phyloP scores from a whole-genome alignment of 2,797 vertebrate species.

The Balearica regulorum region DNA sequence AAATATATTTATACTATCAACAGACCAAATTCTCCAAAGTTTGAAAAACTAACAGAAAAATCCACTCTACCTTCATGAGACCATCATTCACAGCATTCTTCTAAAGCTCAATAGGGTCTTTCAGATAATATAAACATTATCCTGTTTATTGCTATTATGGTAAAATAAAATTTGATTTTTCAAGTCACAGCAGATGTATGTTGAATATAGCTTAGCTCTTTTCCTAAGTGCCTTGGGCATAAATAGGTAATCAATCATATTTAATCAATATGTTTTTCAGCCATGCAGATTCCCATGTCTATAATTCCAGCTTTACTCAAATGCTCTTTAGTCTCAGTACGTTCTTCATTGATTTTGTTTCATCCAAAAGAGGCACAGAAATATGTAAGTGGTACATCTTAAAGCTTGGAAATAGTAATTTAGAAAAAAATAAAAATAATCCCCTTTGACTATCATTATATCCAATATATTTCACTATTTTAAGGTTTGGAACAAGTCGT shows the following conservation, averaged over 20 bases:
- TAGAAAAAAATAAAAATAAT: not conserved
- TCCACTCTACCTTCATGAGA: not conserved
- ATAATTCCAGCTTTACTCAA: constrained; percentile 54
- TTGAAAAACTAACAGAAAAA: not conserved
- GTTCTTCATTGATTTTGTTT: constrained; percentile 17
- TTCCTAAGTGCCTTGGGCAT: constrained; percentile 37
- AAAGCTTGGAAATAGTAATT: not conserved
- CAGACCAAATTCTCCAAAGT: not conserved
- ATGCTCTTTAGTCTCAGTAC: constrained; percentile 1
- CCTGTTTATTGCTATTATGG: not conserved
- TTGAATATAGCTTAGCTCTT: constrained; percentile 45
- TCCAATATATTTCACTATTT: not conserved
- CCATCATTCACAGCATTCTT: not conserved
- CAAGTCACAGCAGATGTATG: constrained; percentile 41
- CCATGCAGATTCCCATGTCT: constrained; percentile 36
- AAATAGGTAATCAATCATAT: constrained; percentile 63
- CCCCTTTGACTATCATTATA: not conserved
- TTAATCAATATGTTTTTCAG: constrained; percentile 65
- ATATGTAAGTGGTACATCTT: not conserved
- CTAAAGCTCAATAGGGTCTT: not conserved
- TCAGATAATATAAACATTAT: constrained; percentile 33
- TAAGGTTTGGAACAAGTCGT: not conserved
- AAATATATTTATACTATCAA: not conserved
- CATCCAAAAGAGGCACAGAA: not conserved
- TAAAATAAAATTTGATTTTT: constrained; percentile 57